Evolutionary conservation across 2,113 vertebrate genomes (phyloP), one percentile per base, ranked within the genome.

Genomic region (Cichladusa arquata): DNA sequence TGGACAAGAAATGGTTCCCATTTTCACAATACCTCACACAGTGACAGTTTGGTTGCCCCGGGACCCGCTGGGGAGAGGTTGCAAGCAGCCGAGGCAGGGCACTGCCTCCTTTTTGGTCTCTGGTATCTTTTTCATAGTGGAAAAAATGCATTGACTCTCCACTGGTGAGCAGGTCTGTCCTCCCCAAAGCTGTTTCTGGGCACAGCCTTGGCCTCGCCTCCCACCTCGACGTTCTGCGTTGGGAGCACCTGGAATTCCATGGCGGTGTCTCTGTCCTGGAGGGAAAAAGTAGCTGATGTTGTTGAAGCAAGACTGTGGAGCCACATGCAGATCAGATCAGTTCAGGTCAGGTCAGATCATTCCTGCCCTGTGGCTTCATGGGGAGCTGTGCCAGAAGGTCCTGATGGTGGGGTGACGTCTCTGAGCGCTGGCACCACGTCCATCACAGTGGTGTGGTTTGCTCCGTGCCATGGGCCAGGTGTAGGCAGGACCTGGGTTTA

Each of bases 1-100:
- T 99, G 99, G 99, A 99, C 98, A 98, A 97, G 97, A 96, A 98
- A 97, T 91, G 95, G 96, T 98, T 98, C 96, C 97, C 97, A 96
- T 97, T 98, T 97, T 98, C 97, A 98, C 97, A 97, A 98, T 99
- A 99, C 98, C 98, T 98, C 98, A 98, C 98, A 98, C 96, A 94
- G 91, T 78, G 81, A 96, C 97, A 98, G 98, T 98, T 98, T 97
- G 87, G 47, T 90, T 96, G 91, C 98, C 98, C 96, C 54, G 18
- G 89, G 72, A 56, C 62, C 62, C 1, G 5, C 73, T 58, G 42
- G 86, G 93, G 90, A 92, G 92, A 81, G 53, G 96, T 88, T 89
- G 91, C 94, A 81, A 93, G 95, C 82, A 87, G 65, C 78, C 95
- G 77, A 94, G 95, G 95, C 81, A 53, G 95, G 95, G 95, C 95